These are phyloP conservation scores for Gobionotothen gibberifrons DNA, from an alignment of 2,797 vertebrate species.

Conservation along the genomic window DNA sequence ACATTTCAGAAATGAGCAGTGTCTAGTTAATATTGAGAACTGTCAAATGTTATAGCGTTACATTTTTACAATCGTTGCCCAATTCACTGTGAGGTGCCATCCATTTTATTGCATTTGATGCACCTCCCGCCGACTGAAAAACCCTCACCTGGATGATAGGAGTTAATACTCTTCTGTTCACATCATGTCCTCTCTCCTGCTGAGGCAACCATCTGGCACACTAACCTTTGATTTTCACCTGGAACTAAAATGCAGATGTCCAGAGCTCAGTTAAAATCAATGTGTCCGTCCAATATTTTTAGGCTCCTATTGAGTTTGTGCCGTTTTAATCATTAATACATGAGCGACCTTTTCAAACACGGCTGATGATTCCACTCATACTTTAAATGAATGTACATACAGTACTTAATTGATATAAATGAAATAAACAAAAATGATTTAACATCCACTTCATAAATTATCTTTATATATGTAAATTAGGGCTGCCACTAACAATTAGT, in stretches of 20 bases:
- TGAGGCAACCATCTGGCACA: constrained; percentile 19
- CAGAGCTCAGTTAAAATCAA: constrained; percentile 4
- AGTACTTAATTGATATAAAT: neutral
- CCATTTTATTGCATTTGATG: constrained; percentile 26
- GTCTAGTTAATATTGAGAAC: neutral
- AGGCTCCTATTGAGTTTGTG: neutral
- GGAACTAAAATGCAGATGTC: constrained; percentile 32
- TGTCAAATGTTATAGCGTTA: constrained; percentile 4
- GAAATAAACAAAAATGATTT: neutral
- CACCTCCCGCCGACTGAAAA: constrained; percentile 1
- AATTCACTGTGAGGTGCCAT: neutral
- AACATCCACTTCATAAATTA: neutral
- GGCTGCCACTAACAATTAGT: no score
- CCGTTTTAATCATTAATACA: constrained; percentile 4
- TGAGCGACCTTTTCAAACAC: neutral
- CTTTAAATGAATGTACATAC: neutral
- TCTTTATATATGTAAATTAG: neutral
- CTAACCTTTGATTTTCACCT: constrained; percentile 23
- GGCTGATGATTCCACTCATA: neutral
- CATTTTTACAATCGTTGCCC: neutral
- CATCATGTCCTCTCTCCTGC: constrained; percentile 2
- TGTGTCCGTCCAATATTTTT: neutral
- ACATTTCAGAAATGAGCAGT: no score
- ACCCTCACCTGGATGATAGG: constrained; percentile 15
- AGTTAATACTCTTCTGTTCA: constrained; percentile 15